These are phyloP conservation scores for Orchesellides sinensis DNA, from an alignment of 2,888 invertebrate genomes.

Conservation along the genomic window DNA sequence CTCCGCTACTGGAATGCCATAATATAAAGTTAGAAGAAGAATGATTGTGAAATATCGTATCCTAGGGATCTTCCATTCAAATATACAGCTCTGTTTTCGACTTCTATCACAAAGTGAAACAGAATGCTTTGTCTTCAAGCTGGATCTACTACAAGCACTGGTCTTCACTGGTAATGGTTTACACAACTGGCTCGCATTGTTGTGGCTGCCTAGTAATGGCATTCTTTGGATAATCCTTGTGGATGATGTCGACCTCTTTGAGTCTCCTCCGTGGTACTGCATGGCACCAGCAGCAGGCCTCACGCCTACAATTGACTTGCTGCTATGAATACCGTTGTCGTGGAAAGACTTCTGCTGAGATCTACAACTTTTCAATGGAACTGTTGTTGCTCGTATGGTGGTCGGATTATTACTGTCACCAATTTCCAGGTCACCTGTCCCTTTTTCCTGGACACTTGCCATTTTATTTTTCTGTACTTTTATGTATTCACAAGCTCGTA, in stretches of 20 bases:
- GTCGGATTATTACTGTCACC: conserved; percentile 43
- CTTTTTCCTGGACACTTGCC: conserved; percentile 25
- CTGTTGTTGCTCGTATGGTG: conserved; percentile 6
- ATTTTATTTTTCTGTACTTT: conserved; percentile 13
- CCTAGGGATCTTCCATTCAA: conserved; percentile 11
- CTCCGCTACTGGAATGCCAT: conserved; percentile 41
- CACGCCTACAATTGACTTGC: neutral
- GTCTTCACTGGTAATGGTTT: neutral
- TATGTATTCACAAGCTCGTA: neutral
- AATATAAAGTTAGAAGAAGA: conserved; percentile 12
- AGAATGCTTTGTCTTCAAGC: neutral
- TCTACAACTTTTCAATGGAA: neutral
- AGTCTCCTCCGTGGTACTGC: neutral
- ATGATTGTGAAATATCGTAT: conserved; percentile 26
- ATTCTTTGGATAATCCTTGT: conserved; percentile 4
- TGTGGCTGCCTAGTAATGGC: neutral
- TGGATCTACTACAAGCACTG: neutral
- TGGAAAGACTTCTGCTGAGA: too few relatives aligned
- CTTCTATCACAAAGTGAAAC: conserved; percentile 39
- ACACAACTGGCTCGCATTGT: neutral
- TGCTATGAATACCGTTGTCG: too few relatives aligned
- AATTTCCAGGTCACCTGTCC: conserved; percentile 38
- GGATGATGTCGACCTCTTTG: neutral
- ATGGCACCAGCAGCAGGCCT: neutral
- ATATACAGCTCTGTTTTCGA: too few relatives aligned